Evolutionary conservation across 2,113 vertebrate genomes (phyloP).

Genomic region (Tyrannus savana): DNA sequence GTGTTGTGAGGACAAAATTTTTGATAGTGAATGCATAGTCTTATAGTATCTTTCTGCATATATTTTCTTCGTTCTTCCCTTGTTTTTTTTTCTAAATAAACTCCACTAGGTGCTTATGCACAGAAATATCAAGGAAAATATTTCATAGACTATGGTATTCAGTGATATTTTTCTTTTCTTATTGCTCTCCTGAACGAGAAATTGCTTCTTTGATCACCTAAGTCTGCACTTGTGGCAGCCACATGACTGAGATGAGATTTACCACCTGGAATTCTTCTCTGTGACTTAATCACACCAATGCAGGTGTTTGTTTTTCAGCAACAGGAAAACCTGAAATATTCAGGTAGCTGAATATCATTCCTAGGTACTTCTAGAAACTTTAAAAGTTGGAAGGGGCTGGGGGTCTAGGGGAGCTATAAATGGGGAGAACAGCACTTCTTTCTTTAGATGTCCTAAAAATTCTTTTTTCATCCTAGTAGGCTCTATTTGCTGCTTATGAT

Average conservation of each 20-base stretch:
- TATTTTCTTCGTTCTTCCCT: background rate
- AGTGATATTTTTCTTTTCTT: background rate
- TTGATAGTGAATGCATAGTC: background rate
- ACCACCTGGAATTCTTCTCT: background rate
- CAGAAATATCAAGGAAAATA: background rate
- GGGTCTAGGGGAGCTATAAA: background rate
- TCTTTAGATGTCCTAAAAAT: background rate
- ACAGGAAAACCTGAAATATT: background rate
- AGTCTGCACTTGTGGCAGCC: background rate
- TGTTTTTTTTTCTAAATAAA: background rate
- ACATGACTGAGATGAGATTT: background rate
- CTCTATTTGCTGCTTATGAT: background rate
- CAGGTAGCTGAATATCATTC: background rate
- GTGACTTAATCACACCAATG: background rate
- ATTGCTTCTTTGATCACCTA: background rate
- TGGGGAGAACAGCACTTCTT: background rate
- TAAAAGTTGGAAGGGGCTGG: background rate
- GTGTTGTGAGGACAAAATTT: background rate
- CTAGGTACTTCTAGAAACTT: background rate
- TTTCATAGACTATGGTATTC: background rate
- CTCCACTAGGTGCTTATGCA: background rate
- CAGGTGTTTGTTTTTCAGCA: background rate
- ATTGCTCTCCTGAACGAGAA: background rate
- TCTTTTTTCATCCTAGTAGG: background rate
- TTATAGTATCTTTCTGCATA: background rate